Base-by-base conservation (phyloP, 1,140 invertebrate species). In the Potamilus streckersoni region DNA sequence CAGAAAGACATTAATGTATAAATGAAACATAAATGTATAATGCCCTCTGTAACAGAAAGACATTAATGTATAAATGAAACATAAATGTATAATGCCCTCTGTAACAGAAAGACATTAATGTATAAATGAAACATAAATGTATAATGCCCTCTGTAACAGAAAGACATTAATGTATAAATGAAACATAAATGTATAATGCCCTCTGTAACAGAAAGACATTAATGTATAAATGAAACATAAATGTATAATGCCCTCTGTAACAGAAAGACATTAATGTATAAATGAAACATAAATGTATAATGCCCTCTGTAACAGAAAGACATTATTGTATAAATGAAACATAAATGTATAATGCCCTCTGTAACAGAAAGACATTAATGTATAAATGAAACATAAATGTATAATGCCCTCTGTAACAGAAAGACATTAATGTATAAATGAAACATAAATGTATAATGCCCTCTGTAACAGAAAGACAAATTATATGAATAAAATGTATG, bases 181-280 rank as follows among this genome's bases (percentile, higher is more conserved):
- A n/a, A n/a, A n/a, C n/a, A n/a, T n/a, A n/a, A n/a, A n/a, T n/a
- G n/a, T n/a, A 61, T 19, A 17, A 19, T 17, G 60, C 60, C 77
- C 79, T 64, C 84, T 85, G 78, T 12, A 76, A 75, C 49, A 61
- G 27, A 31, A 31, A 31, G 27, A 31, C 27, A 31, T n/a, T n/a
- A n/a, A n/a, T n/a, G n/a, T n/a, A n/a, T n/a, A n/a, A n/a, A n/a
- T n/a, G n/a, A n/a, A n/a, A n/a, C n/a, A n/a, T n/a, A n/a, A n/a
- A n/a, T n/a, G n/a, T n/a, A 61, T 19, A 17, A 19, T 17, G 60
- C 60, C 77, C 79, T 64, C 84, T 85, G 78, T 12, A 76, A 75
- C 49, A 61, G 27, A 31, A 31, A 31, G 27, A 31, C 27, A 31
- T n/a, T n/a, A n/a, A n/a, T n/a, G n/a, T n/a, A n/a, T n/a, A n/a